Evolutionary conservation across 2,113 vertebrate species (phyloP).

Genomic region (Melanostigma gelatinosum): DNA sequence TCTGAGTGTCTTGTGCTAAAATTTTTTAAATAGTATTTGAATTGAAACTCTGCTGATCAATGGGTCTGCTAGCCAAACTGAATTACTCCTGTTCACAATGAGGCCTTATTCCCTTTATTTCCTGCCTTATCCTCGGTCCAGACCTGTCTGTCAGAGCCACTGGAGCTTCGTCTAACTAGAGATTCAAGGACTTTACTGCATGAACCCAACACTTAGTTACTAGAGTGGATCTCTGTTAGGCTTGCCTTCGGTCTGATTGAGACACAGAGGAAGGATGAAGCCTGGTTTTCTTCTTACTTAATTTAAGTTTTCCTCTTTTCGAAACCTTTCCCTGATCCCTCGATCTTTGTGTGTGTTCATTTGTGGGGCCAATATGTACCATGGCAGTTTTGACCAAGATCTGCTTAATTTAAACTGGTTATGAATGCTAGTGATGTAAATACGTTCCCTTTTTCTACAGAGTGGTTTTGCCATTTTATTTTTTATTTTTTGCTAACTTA

Average conservation of each 20-base stretch:
- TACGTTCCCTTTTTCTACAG: conserved; percentile 88
- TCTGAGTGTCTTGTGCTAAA: conserved; percentile 59
- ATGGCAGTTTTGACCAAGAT: conserved; percentile 92
- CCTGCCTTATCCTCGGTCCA: conserved; percentile 72
- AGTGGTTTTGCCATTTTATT: conserved; percentile 92
- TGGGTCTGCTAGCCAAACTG: conserved; percentile 41
- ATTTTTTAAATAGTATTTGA: conserved; percentile 15
- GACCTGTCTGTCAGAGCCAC: conserved; percentile 46
- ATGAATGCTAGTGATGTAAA: conserved; percentile 85
- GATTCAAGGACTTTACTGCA: conserved; percentile 65
- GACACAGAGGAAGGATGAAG: conserved; percentile 57
- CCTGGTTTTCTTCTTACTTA: conserved; percentile 71
- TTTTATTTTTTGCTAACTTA: conserved; percentile 95
- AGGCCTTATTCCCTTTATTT: conserved; percentile 67
- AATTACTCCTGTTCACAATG: conserved; percentile 63
- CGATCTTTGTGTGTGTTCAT: conserved; percentile 80
- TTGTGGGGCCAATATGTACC: conserved; percentile 88
- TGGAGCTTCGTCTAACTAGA: conserved; percentile 40
- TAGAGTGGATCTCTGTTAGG: conserved; percentile 45
- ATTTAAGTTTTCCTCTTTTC: conserved; percentile 70
- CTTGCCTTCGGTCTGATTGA: conserved; percentile 39
- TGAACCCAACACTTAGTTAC: conserved; percentile 58
- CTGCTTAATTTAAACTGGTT: conserved; percentile 84
- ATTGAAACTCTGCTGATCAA: conserved; percentile 36
- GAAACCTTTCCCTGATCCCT: conserved; percentile 76